Percentiles rank a stretch among this genome's conserved stretches.
These are phyloP conservation scores for Penaeus japonicus DNA, from an alignment of 1,140 invertebrate species.

Conservation along the genomic window DNA sequence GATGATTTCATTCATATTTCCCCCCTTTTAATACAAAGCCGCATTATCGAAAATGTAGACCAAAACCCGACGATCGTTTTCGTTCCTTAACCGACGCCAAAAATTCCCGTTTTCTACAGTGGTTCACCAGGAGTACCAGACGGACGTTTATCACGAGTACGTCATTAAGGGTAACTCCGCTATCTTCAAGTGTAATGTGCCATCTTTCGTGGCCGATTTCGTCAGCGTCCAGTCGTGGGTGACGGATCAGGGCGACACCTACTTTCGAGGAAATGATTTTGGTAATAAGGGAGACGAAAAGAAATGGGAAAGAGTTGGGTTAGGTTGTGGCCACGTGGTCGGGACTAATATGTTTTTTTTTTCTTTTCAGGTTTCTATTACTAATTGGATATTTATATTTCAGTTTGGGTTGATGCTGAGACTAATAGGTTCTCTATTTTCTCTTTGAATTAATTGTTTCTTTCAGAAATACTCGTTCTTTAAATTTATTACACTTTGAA, in stretches of 20 bases:
- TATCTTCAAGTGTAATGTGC: conserved; percentile 90
- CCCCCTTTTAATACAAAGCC: not conserved
- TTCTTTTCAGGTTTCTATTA: too few species aligned
- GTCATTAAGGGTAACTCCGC: conserved; percentile 91
- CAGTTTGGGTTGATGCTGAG: too few species aligned
- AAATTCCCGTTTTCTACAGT: conserved; percentile 69
- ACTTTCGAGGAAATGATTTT: conserved; percentile 61
- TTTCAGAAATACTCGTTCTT: too few species aligned
- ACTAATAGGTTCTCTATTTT: too few species aligned
- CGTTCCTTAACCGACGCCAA: not conserved
- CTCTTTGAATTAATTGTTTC: too few species aligned
- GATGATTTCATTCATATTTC: not conserved
- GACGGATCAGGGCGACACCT: conserved; percentile 72
- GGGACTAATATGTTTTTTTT: too few species aligned
- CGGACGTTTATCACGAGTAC: conserved; percentile 85
- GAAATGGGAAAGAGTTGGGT: too few species aligned
- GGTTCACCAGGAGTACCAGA: conserved; percentile 80
- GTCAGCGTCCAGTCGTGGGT: conserved; percentile 88
- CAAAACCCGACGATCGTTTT: not conserved
- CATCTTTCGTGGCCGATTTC: conserved; percentile 90
- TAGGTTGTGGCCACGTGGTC: too few species aligned
- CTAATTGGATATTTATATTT: too few species aligned
- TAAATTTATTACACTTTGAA: too few species aligned
- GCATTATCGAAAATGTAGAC: not conserved
- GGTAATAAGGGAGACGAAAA: conserved; percentile 32